phyloP scores from a whole-genome alignment of 2,888 invertebrate genomes.

The Antheraea yamamai region DNA sequence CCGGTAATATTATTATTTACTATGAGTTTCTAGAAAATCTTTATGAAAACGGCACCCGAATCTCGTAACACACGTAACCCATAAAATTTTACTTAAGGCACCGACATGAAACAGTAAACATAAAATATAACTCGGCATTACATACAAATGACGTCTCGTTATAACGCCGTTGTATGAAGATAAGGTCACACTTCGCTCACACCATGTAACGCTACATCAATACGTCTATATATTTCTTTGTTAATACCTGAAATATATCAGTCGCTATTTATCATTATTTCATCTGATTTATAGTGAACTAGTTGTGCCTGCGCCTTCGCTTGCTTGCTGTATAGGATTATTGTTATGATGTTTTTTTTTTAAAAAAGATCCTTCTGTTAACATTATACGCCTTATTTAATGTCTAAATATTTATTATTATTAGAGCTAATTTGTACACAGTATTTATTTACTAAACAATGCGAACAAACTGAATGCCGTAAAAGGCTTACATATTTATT shows the following conservation, averaged over 20 bases:
- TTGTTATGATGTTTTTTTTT: not conserved
- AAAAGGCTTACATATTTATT: no score
- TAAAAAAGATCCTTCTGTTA: no score
- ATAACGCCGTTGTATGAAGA: conserved; percentile 14
- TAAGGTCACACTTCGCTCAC: not conserved
- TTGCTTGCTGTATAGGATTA: not conserved
- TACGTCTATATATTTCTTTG: not conserved
- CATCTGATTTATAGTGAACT: not conserved
- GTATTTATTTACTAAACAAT: no score
- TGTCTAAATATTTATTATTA: no score
- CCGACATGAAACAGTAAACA: conserved; percentile 16
- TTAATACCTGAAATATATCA: not conserved
- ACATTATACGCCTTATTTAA: no score
- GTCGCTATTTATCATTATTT: not conserved
- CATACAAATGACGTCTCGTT: conserved; percentile 21
- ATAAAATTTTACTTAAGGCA: conserved; percentile 21
- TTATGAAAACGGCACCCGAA: conserved; percentile 13
- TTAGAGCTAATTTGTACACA: no score
- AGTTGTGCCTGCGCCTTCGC: not conserved
- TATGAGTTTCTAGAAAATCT: not conserved
- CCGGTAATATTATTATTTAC: not conserved
- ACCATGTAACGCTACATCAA: not conserved
- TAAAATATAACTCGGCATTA: conserved; percentile 17
- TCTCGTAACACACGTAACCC: conserved; percentile 13
- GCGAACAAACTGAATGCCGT: no score